These are phyloP conservation scores for Typhlichthys subterraneus DNA, from an alignment of 2,797 vertebrate genomes.

Conservation along the genomic window DNA sequence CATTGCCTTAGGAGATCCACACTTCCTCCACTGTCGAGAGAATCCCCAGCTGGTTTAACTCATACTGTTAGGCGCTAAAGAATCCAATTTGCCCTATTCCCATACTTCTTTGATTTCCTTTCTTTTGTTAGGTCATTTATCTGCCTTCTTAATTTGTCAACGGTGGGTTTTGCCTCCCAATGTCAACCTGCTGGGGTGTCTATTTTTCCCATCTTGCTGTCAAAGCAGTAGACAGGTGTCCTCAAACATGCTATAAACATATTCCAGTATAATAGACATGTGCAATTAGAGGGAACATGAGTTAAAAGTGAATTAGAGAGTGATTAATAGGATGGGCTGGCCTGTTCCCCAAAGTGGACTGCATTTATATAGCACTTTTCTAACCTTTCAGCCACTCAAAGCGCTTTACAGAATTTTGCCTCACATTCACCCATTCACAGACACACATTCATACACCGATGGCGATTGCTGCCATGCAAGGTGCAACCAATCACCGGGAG, in stretches of 20 bases:
- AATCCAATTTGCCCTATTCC: constrained; percentile 79
- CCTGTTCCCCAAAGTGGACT: constrained; percentile 36
- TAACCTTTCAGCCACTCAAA: no score
- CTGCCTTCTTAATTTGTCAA: constrained; percentile 82
- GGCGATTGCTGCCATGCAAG: no score
- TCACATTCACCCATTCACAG: no score
- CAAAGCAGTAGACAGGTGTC: constrained; percentile 68
- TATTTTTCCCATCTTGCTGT: constrained; percentile 45
- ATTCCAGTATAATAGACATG: constrained; percentile 52
- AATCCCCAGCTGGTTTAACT: constrained; percentile 82
- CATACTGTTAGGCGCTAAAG: constrained; percentile 78
- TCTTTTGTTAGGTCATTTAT: constrained; percentile 81
- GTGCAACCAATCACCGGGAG: no score
- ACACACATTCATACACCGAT: no score
- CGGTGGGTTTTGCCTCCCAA: constrained; percentile 72
- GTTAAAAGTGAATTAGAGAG: constrained; percentile 67
- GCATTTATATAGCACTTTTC: no score
- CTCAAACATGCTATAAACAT: constrained; percentile 55
- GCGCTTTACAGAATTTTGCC: no score
- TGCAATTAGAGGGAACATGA: constrained; percentile 71
- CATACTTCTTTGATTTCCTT: constrained; percentile 81
- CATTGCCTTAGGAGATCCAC: constrained; percentile 80
- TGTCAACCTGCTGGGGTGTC: constrained; percentile 59
- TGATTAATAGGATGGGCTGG: constrained; percentile 67
- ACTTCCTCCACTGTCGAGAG: constrained; percentile 73